Evolutionary conservation across 2,888 invertebrate species (phyloP).

Genomic region (Anorthoa munda): DNA sequence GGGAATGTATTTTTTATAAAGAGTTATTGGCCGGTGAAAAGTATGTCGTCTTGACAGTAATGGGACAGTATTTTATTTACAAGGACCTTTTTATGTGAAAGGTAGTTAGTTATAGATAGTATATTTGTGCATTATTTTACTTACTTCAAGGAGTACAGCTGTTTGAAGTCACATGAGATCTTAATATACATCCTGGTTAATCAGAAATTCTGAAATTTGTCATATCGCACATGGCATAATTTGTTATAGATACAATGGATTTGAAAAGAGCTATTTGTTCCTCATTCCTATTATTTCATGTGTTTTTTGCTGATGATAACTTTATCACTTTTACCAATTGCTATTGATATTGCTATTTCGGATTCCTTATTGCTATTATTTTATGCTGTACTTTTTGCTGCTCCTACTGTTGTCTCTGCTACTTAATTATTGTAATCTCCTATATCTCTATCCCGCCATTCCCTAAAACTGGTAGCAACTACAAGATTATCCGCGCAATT

Average conservation of each 20-base stretch:
- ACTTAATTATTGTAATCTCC: neutral
- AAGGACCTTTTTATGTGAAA: constrained; percentile 17
- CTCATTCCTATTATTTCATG: neutral
- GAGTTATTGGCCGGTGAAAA: constrained; percentile 12
- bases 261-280: neutral
- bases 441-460: too few relatives aligned
- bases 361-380: neutral
- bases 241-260: too few relatives aligned
- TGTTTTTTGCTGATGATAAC: neutral
- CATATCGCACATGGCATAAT: too few relatives aligned
- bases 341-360: too few relatives aligned
- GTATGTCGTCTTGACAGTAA: constrained; percentile 21
- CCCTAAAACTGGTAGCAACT: neutral
- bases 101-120: constrained; percentile 27
- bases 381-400: neutral
- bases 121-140: constrained; percentile 1
- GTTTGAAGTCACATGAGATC: neutral
- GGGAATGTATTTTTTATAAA: constrained; percentile 18
- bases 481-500: neutral
- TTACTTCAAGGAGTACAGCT: neutral
- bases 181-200: neutral
- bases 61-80: constrained; percentile 31
- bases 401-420: too few relatives aligned
- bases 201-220: neutral
- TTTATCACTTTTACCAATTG: too few relatives aligned